These are phyloP conservation scores for Cantharis nigra DNA, from an alignment of 2,888 invertebrate genomes.

Conservation along the genomic window DNA sequence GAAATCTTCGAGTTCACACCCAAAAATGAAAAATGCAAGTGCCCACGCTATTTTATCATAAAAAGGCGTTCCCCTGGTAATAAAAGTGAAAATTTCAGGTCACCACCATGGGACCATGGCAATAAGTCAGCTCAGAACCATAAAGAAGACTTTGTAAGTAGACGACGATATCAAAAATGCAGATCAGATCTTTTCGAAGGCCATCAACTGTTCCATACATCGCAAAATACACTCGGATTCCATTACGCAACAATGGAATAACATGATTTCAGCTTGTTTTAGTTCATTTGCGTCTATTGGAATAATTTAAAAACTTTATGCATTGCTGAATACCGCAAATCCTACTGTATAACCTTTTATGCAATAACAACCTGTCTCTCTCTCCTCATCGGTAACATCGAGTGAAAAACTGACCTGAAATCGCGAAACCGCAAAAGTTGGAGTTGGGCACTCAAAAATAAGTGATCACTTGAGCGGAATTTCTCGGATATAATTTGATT, in stretches of 20 bases:
- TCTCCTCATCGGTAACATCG: background rate
- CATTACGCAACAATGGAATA: background rate
- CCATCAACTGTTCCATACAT: background rate
- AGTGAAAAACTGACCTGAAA: background rate
- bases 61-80: background rate
- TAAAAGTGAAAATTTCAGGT: background rate
- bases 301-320: background rate
- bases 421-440: background rate
- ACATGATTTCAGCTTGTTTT: background rate
- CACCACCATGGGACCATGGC: too few species aligned
- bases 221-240: background rate
- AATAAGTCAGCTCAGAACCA: background rate
- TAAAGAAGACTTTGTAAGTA: background rate
- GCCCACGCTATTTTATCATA: background rate
- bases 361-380: background rate
- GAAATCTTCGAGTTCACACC: background rate
- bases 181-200: background rate
- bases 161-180: background rate
- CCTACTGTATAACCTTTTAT: background rate
- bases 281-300: background rate
- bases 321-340: background rate
- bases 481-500: background rate
- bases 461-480: background rate
- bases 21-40: background rate
- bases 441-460: background rate